These are phyloP conservation scores for Parascotia fuliginaria DNA, from an alignment of 2,888 invertebrate species.

Conservation along the genomic window DNA sequence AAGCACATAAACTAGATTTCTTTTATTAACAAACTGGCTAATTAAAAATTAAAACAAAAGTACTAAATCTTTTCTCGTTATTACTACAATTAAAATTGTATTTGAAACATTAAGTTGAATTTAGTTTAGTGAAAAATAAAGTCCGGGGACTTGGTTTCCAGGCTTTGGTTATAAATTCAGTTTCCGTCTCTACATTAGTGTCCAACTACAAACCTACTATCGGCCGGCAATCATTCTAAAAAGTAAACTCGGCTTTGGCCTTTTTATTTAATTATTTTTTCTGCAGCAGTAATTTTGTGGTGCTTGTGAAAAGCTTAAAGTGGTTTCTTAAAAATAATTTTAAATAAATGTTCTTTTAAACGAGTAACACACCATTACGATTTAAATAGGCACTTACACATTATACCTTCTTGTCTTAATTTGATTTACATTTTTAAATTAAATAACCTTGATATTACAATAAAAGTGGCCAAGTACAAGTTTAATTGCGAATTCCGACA, in stretches of 20 bases:
- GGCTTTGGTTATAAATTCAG: constrained; percentile 27
- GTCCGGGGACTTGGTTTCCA: constrained; percentile 7
- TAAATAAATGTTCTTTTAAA: too few relatives aligned
- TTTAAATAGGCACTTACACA: too few relatives aligned
- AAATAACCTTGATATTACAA: constrained; percentile 21
- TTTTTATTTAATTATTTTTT: neutral
- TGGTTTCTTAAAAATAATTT: too few relatives aligned
- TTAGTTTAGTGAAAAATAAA: constrained; percentile 19
- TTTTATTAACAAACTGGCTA: too few relatives aligned
- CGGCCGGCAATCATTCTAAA: neutral
- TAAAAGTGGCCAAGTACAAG: constrained; percentile 37
- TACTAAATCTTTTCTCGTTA: too few relatives aligned
- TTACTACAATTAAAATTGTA: constrained; percentile 23
- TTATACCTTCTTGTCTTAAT: neutral
- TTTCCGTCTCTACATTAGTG: constrained; percentile 16
- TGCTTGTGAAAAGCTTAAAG: too few relatives aligned
- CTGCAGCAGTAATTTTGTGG: too few relatives aligned
- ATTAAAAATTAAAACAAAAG: too few relatives aligned
- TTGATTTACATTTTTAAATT: constrained; percentile 3
- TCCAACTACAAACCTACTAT: constrained; percentile 2
- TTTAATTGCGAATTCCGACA: constrained; percentile 24
- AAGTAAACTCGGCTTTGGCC: constrained; percentile 1
- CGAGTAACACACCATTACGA: too few relatives aligned
- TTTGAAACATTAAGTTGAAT: constrained; percentile 11
- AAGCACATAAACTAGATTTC: too few relatives aligned